A percentile compares a stretch with the other conserved stretches of the same genome.
These are phyloP conservation scores for Hirtodrosophila histrioides DNA, from an alignment of 2,888 invertebrate genomes.

Conservation along the genomic window DNA sequence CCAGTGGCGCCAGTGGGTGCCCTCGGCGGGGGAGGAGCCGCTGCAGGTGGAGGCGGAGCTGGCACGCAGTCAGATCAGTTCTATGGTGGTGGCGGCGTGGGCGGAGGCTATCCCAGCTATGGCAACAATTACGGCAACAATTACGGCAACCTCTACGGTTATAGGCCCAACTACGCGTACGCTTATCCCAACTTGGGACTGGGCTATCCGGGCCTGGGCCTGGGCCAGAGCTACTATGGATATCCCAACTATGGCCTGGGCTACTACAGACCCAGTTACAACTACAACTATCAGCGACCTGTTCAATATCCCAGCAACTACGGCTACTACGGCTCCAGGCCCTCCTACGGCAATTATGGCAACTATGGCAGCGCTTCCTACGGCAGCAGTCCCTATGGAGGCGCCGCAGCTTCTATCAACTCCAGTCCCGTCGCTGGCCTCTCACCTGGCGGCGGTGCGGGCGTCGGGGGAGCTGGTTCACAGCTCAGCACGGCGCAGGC, in stretches of 20 bases:
- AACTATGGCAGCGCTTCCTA: slow-evolving; percentile 22
- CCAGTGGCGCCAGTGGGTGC: slow-evolving; percentile 31
- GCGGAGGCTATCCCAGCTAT: slow-evolving; percentile 32
- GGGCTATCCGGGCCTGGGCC: not conserved
- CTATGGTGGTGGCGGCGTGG: slow-evolving; percentile 57
- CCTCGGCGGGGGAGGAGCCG: slow-evolving; percentile 7
- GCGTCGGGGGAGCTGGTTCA: slow-evolving; percentile 22
- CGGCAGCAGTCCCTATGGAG: slow-evolving; percentile 12
- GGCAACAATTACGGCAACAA: slow-evolving; percentile 19
- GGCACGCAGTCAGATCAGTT: slow-evolving; percentile 57
- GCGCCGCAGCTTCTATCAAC: not conserved
- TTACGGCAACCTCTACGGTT: slow-evolving; percentile 34
- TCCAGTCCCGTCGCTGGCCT: slow-evolving; percentile 5
- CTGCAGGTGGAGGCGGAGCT: slow-evolving; percentile 26
- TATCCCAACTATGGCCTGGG: slow-evolving; percentile 43
- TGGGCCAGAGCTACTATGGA: slow-evolving; percentile 33
- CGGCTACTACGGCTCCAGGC: slow-evolving; percentile 27
- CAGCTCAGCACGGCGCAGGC: slow-evolving; percentile 63
- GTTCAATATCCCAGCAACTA: slow-evolving; percentile 37
- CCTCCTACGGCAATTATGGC: slow-evolving; percentile 30
- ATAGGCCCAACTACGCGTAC: slow-evolving; percentile 53
- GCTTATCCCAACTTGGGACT: slow-evolving; percentile 24
- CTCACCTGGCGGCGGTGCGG: slow-evolving; percentile 16
- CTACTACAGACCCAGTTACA: slow-evolving; percentile 61
- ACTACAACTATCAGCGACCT: slow-evolving; percentile 66